Percentiles rank a stretch among this genome's conserved stretches.
Evolutionary conservation across 2,888 invertebrate species (phyloP).

Genomic region (Pantelozetes paolii): DNA sequence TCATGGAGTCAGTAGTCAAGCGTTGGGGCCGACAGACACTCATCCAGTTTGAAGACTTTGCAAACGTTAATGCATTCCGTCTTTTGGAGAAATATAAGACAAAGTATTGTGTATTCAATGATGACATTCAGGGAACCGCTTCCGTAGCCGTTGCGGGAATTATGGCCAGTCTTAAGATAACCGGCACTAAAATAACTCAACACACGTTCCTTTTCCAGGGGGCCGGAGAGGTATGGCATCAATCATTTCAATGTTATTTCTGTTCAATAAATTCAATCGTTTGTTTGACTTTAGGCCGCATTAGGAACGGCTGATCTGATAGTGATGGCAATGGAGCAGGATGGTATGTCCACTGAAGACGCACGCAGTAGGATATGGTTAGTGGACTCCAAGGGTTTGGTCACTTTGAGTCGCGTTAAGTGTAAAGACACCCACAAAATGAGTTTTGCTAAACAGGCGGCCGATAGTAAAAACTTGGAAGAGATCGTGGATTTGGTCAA

Average conservation of each 20-base stretch:
- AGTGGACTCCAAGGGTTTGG: conserved; percentile 92
- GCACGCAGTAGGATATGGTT: conserved; percentile 83
- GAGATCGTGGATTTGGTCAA: conserved; percentile 75
- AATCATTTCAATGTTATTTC: too few relatives aligned
- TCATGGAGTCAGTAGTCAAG: conserved; percentile 82
- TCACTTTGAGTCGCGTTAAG: conserved; percentile 60
- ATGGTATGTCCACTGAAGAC: conserved; percentile 69
- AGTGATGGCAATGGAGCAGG: conserved; percentile 83
- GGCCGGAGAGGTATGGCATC: conserved; percentile 75
- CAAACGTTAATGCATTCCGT: conserved; percentile 92
- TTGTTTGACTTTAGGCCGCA: conserved; percentile 63
- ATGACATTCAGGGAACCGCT: conserved; percentile 83
- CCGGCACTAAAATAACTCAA: conserved; percentile 73
- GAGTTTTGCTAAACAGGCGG: conserved; percentile 71
- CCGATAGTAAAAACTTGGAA: conserved; percentile 69
- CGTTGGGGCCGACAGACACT: conserved; percentile 57
- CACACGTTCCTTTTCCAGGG: conserved; percentile 90
- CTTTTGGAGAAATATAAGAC: conserved; percentile 83
- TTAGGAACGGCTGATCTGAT: conserved; percentile 89
- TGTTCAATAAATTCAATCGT: conserved; percentile 48
- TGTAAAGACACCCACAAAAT: conserved; percentile 65
- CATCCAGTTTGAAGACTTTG: conserved; percentile 95
- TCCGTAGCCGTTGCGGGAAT: conserved; percentile 92
- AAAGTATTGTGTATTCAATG: conserved; percentile 92
- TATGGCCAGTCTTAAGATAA: conserved; percentile 76